Conservation (phyloP, 1,140 invertebrate species). For the Macrobrachium rosenbergii region DNA sequence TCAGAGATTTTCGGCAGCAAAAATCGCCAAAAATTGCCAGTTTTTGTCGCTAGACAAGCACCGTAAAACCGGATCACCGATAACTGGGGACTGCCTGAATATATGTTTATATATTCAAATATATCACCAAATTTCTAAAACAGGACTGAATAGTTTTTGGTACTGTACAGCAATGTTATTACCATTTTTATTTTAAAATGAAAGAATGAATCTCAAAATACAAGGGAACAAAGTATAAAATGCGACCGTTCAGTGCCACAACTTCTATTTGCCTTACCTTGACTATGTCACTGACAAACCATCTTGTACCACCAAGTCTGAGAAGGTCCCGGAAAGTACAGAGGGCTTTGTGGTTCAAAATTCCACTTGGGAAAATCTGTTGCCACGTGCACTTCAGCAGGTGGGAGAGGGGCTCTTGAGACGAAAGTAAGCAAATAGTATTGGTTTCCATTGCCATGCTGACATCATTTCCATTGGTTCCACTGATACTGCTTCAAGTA, state of each 20-base stretch:
- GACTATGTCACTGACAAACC: slow-evolving; percentile 88
- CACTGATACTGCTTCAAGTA: background rate
- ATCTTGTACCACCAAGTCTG: slow-evolving; percentile 86
- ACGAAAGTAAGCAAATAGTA: slow-evolving; percentile 68
- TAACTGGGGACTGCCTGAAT: too few species aligned
- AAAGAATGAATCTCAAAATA: background rate
- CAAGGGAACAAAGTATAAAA: background rate
- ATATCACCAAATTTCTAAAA: too few species aligned
- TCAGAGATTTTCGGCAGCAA: too few species aligned
- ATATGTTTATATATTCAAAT: too few species aligned
- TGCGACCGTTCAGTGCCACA: too few species aligned
- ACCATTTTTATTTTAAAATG: background rate
- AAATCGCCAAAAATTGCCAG: too few species aligned
- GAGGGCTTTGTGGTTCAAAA: slow-evolving; percentile 85
- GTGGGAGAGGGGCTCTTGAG: slow-evolving; percentile 81
- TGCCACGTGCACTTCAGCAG: slow-evolving; percentile 82
- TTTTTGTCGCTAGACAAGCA: too few species aligned
- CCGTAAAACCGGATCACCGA: too few species aligned
- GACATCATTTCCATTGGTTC: background rate
- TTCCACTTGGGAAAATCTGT: slow-evolving; percentile 80
- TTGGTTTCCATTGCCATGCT: background rate
- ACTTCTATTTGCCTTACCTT: slow-evolving; percentile 69
- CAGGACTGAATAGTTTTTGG: too few species aligned
- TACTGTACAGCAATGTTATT: too few species aligned
- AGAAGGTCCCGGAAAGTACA: slow-evolving; percentile 85